Evolutionary conservation across 2,888 invertebrate genomes (phyloP), one percentile per base, ranked within the genome.

Genomic region (Andrena bucephala): DNA sequence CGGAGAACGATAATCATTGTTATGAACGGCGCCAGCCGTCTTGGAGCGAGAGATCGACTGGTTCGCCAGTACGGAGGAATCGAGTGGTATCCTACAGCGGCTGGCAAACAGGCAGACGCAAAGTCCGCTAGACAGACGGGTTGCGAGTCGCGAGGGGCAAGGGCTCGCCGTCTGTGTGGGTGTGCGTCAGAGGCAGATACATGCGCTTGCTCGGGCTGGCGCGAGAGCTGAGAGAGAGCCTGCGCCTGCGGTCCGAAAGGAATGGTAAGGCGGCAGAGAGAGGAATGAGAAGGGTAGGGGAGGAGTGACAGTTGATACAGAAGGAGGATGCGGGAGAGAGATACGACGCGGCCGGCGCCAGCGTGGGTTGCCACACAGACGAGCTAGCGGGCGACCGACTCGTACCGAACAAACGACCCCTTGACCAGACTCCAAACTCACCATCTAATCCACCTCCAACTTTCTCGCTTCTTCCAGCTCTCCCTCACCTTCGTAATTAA

Each of bases 291-390:
- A 16, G 65, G 36, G 60, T 33, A 63, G 71, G 50, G 72, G 29
- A 73, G 54, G 76, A 60, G 48, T 66, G 68, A 68, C 67, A 81
- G 71, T 71, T 60, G 82, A 77, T 76, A 72, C 70, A 77, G 76
- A 75, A 73, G 65, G 85, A 85, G 83, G 77, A 76, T 67, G 74
- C 76, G 65, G 77, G 86, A 82, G 82, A 83, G 78, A 83, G 86
- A 84, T 59, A 81, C 81, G 85, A 78, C 83, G 92, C 92, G 91
- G 90, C 42, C 91, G 93, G 93, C 93, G 93, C 93, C 93, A 93
- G 93, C 92, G 93, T 93, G 93, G 93, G 93, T 92, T 91, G 93
- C 88, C 86, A 74, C 85, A 85, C 90, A 87, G 88, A 86, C 88
- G 86, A 81, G 75, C 76, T 54, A 78, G 36, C 78, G 72, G 68